Conservation (phyloP, 2,113 vertebrate genomes). For the Notarius lentiginosus region DNA sequence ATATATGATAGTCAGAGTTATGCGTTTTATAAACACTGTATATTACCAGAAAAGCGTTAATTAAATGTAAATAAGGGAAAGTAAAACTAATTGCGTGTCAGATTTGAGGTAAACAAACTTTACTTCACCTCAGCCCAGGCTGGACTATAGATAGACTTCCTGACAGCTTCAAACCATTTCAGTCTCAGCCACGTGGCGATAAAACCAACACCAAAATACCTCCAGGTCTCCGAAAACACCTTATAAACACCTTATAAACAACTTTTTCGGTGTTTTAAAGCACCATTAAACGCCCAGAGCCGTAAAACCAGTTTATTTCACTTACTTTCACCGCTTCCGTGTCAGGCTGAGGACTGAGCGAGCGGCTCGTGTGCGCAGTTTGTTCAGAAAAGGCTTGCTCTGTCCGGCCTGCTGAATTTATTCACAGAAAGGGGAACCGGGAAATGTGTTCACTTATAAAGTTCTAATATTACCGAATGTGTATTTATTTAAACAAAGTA, state of each 20-base stretch:
- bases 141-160: slow-evolving; percentile 32
- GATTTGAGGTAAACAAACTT: too few relatives aligned
- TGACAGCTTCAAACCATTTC: slow-evolving; percentile 14
- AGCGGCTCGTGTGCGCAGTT: slow-evolving; percentile 5
- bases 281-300: background rate
- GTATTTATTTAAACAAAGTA: background rate
- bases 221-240: background rate
- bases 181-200: slow-evolving; percentile 49
- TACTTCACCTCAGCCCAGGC: background rate
- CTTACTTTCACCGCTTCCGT: slow-evolving; percentile 41
- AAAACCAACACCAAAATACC: slow-evolving; percentile 11
- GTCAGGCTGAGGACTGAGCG: background rate
- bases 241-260: background rate
- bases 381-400: slow-evolving; percentile 34
- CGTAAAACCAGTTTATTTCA: slow-evolving; percentile 3
- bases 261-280: background rate
- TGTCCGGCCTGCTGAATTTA: slow-evolving; percentile 23
- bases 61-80: background rate
- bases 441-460: background rate
- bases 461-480: background rate
- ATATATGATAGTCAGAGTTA: background rate
- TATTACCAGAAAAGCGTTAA: background rate
- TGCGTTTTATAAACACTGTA: too few relatives aligned
- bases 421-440: background rate
- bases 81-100: background rate